phyloP scores from a whole-genome alignment of 1,140 invertebrate species.

The Andricus grossulariae region DNA sequence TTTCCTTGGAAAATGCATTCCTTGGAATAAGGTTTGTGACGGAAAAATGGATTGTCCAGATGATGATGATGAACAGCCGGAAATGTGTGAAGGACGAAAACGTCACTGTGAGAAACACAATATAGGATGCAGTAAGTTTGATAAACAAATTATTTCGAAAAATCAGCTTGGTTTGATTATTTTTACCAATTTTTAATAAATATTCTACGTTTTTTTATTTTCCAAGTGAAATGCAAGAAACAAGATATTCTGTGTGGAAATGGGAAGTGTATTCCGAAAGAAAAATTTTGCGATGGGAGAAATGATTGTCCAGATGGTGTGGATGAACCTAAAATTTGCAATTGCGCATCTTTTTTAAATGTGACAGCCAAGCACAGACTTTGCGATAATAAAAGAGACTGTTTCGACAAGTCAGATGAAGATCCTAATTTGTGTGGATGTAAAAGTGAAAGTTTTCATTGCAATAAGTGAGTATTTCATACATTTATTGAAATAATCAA shows the following conservation, averaged over 20 bases:
- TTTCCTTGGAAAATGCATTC: conserved; percentile 82
- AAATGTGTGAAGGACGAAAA: conserved; percentile 71
- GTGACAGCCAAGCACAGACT: conserved; percentile 80
- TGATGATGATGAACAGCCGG: conserved; percentile 78
- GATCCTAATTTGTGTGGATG: conserved; percentile 80
- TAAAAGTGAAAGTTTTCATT: conserved; percentile 74
- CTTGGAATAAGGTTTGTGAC: conserved; percentile 81
- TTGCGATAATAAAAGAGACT: conserved; percentile 88
- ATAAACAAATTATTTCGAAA: neutral
- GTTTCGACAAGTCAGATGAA: conserved; percentile 88
- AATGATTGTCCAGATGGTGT: conserved; percentile 83
- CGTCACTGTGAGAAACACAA: conserved; percentile 56
- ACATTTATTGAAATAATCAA: neutral
- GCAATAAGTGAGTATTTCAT: conserved; percentile 69
- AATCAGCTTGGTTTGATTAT: no score
- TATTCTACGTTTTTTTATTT: conserved; percentile 46
- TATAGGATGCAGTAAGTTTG: conserved; percentile 63
- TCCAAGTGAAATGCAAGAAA: conserved; percentile 76
- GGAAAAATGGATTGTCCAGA: conserved; percentile 83
- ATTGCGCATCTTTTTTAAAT: conserved; percentile 81
- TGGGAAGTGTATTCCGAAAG: conserved; percentile 82
- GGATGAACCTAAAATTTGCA: conserved; percentile 83
- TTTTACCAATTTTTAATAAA: neutral
- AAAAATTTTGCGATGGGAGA: conserved; percentile 80
- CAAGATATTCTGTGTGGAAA: conserved; percentile 81